These are phyloP conservation scores for Paracanthobrama guichenoti DNA, from an alignment of 2,113 vertebrate genomes.

Conservation along the genomic window DNA sequence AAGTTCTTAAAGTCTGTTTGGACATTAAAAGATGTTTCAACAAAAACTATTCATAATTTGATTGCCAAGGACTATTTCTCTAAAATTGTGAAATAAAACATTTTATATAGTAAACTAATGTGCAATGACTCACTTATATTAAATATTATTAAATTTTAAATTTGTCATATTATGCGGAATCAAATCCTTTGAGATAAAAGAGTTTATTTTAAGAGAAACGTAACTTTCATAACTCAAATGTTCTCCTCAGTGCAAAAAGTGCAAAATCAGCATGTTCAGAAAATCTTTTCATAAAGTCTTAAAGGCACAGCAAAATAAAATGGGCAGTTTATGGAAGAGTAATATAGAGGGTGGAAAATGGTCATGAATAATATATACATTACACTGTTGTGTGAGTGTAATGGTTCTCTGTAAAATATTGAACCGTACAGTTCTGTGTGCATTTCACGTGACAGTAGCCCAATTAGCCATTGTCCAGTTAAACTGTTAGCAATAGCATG, in stretches of 20 bases:
- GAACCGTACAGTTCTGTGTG: too few species aligned
- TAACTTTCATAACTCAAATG: not conserved
- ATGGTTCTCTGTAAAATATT: too few species aligned
- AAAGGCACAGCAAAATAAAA: not conserved
- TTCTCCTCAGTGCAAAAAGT: not conserved
- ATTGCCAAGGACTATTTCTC: not conserved
- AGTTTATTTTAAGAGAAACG: not conserved
- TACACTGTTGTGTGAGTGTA: too few species aligned
- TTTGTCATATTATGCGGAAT: not conserved
- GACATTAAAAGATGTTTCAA: not conserved
- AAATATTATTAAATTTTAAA: not conserved
- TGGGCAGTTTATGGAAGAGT: not conserved
- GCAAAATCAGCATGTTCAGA: conserved; percentile 7
- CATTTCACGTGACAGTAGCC: too few species aligned
- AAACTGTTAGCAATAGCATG: too few species aligned
- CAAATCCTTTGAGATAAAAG: not conserved
- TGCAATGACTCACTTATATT: not conserved
- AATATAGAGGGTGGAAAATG: not conserved
- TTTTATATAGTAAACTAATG: not conserved
- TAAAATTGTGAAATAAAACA: not conserved
- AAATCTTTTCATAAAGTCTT: not conserved
- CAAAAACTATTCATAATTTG: not conserved
- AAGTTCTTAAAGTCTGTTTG: not conserved
- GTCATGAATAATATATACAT: too few species aligned
- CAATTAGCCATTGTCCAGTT: too few species aligned